These are phyloP conservation scores for Drosophila bifasciata DNA, from an alignment of 1,140 invertebrate species.

Conservation along the genomic window DNA sequence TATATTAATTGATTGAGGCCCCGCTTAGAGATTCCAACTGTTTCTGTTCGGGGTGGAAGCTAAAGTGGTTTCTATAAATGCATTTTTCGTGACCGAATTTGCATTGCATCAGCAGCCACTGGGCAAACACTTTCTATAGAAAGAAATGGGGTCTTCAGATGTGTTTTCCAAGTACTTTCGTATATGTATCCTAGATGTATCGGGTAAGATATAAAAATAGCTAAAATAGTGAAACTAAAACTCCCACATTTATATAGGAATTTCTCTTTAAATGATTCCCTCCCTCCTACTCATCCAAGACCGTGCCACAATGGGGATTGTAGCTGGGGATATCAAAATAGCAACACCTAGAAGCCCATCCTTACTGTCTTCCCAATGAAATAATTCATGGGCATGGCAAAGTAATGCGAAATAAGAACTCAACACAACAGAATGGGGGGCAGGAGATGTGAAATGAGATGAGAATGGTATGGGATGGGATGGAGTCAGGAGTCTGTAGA, in stretches of 20 bases:
- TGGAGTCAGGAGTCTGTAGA: conserved; percentile 5
- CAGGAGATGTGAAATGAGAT: neutral
- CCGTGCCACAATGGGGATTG: neutral
- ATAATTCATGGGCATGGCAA: conserved; percentile 54
- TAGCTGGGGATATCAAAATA: conserved; percentile 61
- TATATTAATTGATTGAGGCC: conserved; percentile 76
- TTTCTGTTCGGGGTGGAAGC: no score
- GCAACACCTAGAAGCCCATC: conserved; percentile 48
- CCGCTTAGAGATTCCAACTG: neutral
- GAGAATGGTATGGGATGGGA: neutral
- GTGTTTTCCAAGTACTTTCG: no score
- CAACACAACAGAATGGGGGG: conserved; percentile 21
- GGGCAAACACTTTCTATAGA: no score
- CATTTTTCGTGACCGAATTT: no score
- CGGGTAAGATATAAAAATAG: no score
- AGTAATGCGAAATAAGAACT: conserved; percentile 62
- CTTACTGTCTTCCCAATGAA: conserved; percentile 20
- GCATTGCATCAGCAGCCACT: no score
- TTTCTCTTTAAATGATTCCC: neutral
- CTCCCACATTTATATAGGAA: no score
- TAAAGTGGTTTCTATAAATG: no score
- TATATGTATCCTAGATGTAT: no score
- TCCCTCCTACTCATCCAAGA: neutral
- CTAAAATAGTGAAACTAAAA: no score
- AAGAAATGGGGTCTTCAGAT: no score